These are phyloP conservation scores for Artibeus lituratus DNA, from an alignment of 2,797 vertebrate genomes.

Conservation along the genomic window DNA sequence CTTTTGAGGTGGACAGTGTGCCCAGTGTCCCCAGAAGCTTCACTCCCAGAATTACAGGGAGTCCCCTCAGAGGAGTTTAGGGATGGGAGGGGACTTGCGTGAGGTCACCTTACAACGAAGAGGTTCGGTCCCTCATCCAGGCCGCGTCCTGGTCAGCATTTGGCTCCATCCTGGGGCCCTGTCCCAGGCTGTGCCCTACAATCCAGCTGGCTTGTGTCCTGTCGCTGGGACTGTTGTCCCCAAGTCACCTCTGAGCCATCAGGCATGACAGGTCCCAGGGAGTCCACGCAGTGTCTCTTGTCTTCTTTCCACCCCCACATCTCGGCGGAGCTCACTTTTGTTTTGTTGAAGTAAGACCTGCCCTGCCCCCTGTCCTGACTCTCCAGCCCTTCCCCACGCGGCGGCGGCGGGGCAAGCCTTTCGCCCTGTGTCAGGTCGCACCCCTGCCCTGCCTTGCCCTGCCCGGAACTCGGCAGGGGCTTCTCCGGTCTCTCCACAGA, in stretches of 20 bases:
- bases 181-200: accelerated
- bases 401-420: background rate
- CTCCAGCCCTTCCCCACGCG: background rate
- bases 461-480: background rate
- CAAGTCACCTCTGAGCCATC: background rate
- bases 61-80: background rate
- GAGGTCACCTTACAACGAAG: background rate
- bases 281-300: accelerated
- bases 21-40: background rate
- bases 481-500: background rate
- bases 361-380: background rate
- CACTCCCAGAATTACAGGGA: accelerated
- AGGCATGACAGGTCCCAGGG: accelerated
- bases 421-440: background rate
- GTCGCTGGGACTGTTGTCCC: background rate
- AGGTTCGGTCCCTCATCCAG: accelerated
- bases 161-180: background rate
- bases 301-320: background rate
- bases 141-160: accelerated
- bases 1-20: background rate
- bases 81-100: background rate
- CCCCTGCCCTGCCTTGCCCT: background rate
- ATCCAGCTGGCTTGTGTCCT: background rate
- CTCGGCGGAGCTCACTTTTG: background rate
- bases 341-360: background rate